These are phyloP conservation scores for Myotis pilosus DNA, from an alignment of 2,797 vertebrate genomes.

Conservation along the genomic window DNA sequence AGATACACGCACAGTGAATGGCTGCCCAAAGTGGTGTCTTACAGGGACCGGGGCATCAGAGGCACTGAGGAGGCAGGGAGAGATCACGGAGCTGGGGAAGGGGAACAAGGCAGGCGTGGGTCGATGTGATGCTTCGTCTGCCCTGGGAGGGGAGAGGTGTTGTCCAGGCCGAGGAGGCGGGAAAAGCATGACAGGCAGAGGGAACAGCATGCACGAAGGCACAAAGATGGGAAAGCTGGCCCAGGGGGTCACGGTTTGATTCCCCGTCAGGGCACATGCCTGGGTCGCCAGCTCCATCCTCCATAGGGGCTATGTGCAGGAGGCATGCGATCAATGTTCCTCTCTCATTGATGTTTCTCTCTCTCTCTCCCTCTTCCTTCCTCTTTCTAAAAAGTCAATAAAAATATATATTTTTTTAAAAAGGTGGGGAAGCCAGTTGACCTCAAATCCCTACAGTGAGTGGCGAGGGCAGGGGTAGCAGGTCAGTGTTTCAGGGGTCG, in stretches of 20 bases:
- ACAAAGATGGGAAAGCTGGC: no score
- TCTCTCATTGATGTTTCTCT: no score
- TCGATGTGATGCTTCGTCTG: rapidly evolving
- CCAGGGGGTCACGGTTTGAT: no score
- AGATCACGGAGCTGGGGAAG: rapidly evolving
- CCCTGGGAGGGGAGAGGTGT: neutral
- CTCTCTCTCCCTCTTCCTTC: no score
- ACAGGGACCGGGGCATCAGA: neutral
- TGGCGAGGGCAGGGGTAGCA: rapidly evolving
- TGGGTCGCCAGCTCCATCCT: no score
- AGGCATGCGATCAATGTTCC: no score
- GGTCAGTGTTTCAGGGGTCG: rapidly evolving
- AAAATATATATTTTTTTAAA: neutral
- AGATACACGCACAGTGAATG: rapidly evolving
- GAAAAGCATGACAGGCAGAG: rapidly evolving
- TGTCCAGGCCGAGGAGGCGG: neutral
- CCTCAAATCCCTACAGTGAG: neutral
- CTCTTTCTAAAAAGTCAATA: no score
- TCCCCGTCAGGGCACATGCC: no score
- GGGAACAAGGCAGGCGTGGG: neutral
- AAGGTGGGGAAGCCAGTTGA: rapidly evolving
- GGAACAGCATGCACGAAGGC: neutral
- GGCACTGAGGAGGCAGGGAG: neutral
- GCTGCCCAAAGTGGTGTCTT: neutral
- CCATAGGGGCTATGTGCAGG: no score